A percentile compares a stretch with the other conserved stretches of the same genome.
These are phyloP conservation scores for Perizoma flavofasciatum DNA, from an alignment of 2,888 invertebrate genomes.

Conservation along the genomic window DNA sequence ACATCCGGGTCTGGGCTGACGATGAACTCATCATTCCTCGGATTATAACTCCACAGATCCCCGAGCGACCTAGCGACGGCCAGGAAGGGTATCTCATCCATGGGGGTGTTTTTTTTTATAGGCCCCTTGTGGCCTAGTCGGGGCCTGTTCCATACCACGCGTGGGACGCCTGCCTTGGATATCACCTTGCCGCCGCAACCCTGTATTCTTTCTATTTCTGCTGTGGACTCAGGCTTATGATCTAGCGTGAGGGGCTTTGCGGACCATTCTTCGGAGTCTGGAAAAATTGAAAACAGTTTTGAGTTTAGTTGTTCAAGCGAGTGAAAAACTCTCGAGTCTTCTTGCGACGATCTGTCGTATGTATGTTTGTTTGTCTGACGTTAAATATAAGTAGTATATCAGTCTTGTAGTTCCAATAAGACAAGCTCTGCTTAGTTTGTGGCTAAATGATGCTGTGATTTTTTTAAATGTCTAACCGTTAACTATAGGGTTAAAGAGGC, in stretches of 20 bases:
- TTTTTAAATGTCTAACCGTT: no score
- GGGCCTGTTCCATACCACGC: slow-evolving; percentile 99
- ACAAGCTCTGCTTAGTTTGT: no score
- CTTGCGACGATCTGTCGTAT: no score
- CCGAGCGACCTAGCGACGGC: slow-evolving; percentile 98
- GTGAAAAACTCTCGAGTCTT: no score
- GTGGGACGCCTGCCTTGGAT: slow-evolving; percentile 92
- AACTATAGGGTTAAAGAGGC: no score
- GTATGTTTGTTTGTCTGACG: no score
- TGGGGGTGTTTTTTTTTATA: slow-evolving; percentile 93
- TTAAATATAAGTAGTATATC: no score
- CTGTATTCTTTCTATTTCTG: slow-evolving; percentile 93
- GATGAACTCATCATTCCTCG: slow-evolving; percentile 94
- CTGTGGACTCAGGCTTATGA: slow-evolving; percentile 96
- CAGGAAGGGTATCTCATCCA: slow-evolving; percentile 97
- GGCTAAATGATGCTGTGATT: no score
- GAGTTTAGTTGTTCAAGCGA: no score
- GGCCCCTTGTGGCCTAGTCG: slow-evolving; percentile 91
- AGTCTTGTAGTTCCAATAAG: no score
- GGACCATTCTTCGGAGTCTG: slow-evolving; percentile 88
- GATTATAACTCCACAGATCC: slow-evolving; percentile 99
- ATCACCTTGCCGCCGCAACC: slow-evolving; percentile 90
- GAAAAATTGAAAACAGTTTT: slow-evolving; percentile 26
- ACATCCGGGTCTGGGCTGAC: slow-evolving; percentile 99
- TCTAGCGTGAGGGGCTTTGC: slow-evolving; percentile 94